Conservation (phyloP, 2,888 invertebrate genomes). For the Ophioninae sp. region DNA sequence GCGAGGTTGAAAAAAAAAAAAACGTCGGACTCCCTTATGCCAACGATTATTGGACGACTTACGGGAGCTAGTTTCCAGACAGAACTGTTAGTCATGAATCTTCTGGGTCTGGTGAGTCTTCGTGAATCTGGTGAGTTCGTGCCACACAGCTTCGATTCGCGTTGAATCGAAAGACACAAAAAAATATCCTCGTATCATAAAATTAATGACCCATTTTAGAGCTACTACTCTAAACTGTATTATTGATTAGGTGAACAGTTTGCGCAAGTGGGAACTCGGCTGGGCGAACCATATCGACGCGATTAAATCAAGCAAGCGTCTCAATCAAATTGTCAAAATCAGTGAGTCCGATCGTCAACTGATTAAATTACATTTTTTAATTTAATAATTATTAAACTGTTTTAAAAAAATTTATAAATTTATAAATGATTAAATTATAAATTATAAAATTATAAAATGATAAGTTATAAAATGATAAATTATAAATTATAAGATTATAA, state of each 20-base stretch:
- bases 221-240: conserved; percentile 2
- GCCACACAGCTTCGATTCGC: conserved; percentile 21
- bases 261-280: conserved; percentile 72
- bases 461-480: too few species aligned
- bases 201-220: background rate
- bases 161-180: conserved; percentile 6
- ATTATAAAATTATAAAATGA: too few species aligned
- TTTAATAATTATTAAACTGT: too few species aligned
- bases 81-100: conserved; percentile 74
- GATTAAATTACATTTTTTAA: background rate
- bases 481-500: too few species aligned
- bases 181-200: background rate
- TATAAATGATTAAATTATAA: too few species aligned
- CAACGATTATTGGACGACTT: conserved; percentile 51
- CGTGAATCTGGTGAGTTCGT: conserved; percentile 58
- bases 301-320: conserved; percentile 63
- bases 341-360: conserved; percentile 58
- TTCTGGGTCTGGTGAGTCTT: conserved; percentile 73
- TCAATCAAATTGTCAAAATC: conserved; percentile 68
- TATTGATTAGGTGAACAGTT: conserved; percentile 68
- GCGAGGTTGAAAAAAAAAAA: background rate
- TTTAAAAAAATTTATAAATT: too few species aligned
- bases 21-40: conserved; percentile 45
- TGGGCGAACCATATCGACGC: conserved; percentile 70
- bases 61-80: conserved; percentile 71